phyloP scores from a whole-genome alignment of 1,140 invertebrate species.

The Cotesia typhae region DNA sequence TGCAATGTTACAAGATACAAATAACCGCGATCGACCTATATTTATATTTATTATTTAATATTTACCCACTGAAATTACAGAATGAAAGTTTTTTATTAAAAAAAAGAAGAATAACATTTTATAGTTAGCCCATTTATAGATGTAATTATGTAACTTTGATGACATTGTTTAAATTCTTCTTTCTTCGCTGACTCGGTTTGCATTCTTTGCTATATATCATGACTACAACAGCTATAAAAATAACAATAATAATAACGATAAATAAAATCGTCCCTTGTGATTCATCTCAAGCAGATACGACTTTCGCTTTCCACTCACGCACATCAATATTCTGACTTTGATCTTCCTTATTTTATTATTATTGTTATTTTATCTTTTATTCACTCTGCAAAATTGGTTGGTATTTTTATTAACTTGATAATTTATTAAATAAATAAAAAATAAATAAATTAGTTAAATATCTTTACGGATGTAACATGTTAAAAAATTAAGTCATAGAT shows the following conservation, averaged over 20 bases:
- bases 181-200: not conserved
- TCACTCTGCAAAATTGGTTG: not conserved
- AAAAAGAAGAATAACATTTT: not conserved
- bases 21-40: too few species aligned
- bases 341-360: not conserved
- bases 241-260: not conserved
- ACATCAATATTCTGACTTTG: slow-evolving; percentile 4
- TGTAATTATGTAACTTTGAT: slow-evolving; percentile 57
- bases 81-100: too few species aligned
- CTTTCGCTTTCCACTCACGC: not conserved
- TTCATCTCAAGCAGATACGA: slow-evolving; percentile 5
- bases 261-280: slow-evolving; percentile 10
- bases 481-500: slow-evolving; percentile 1
- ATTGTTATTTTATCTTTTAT: not conserved
- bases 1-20: too few species aligned
- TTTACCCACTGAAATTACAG: too few species aligned
- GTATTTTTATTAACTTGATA: not conserved
- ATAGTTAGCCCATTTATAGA: slow-evolving; percentile 45
- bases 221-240: too few species aligned
- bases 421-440: not conserved
- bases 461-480: not conserved
- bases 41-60: too few species aligned
- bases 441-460: not conserved
- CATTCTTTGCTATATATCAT: slow-evolving; percentile 1
- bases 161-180: slow-evolving; percentile 55